Evolutionary conservation across 2,797 vertebrate species (phyloP).

Genomic region (Myotis myotis): DNA sequence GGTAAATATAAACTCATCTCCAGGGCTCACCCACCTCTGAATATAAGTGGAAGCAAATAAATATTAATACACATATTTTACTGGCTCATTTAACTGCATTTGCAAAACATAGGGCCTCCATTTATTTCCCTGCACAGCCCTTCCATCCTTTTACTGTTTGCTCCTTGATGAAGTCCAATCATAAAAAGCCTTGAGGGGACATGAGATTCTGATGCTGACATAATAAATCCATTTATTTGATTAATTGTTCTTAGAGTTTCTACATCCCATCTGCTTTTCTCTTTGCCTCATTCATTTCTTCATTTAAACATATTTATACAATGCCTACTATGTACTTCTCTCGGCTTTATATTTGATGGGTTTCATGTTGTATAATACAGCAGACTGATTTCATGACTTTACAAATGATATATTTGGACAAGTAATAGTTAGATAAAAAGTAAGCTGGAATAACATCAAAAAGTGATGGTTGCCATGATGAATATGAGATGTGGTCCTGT

Average conservation of each 20-base stretch:
- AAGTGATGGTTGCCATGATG: not conserved
- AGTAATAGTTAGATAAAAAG: not conserved
- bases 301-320: not conserved
- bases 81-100: not conserved
- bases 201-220: not conserved
- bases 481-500: not conserved
- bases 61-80: slow-evolving; percentile 27
- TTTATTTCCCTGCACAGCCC: not conserved
- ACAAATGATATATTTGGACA: not conserved
- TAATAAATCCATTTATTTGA: not conserved
- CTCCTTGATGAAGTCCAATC: not conserved
- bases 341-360: not conserved
- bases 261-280: not conserved
- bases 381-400: not conserved
- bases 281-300: not conserved
- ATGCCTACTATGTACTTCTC: not conserved
- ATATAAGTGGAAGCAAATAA: slow-evolving; percentile 13
- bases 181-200: not conserved
- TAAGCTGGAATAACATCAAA: not conserved
- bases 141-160: not conserved
- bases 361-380: not conserved
- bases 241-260: not conserved
- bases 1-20: slow-evolving; percentile 21
- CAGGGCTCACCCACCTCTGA: not conserved
- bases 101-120: not conserved